Evolutionary conservation across 2,888 invertebrate species (phyloP).

Genomic region (Drosophila recens): DNA sequence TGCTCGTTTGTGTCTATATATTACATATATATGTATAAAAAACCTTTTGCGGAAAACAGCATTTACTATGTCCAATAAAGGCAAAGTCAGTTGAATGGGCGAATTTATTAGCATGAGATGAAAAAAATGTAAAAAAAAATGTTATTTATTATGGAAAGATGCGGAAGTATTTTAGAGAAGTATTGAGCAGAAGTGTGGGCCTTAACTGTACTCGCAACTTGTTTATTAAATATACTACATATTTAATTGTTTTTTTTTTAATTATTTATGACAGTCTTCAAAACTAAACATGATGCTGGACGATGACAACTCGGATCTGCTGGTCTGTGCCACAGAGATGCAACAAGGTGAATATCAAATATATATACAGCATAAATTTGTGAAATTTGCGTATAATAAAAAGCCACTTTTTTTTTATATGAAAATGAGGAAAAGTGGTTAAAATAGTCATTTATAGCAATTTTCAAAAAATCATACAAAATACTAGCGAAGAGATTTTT

Average conservation of each 20-base stretch:
- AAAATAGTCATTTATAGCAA: too few species aligned
- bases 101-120: slow-evolving; percentile 47
- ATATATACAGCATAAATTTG: neutral
- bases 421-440: too few species aligned
- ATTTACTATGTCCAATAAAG: slow-evolving; percentile 68
- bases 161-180: slow-evolving; percentile 46
- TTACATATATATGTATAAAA: slow-evolving; percentile 11
- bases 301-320: slow-evolving; percentile 84
- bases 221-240: slow-evolving; percentile 16
- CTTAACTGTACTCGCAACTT: slow-evolving; percentile 33
- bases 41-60: slow-evolving; percentile 68
- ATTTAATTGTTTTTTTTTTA: slow-evolving; percentile 3
- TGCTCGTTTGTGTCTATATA: neutral
- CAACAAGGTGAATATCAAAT: slow-evolving; percentile 79
- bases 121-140: slow-evolving; percentile 29
- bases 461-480: too few species aligned
- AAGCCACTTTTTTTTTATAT: too few species aligned
- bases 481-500: too few species aligned
- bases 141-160: slow-evolving; percentile 45
- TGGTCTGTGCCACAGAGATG: slow-evolving; percentile 85
- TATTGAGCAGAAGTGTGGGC: slow-evolving; percentile 29
- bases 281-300: slow-evolving; percentile 78
- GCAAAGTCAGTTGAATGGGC: slow-evolving; percentile 69
- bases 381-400: too few species aligned
- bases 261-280: slow-evolving; percentile 31